These are phyloP conservation scores for Lasioglossum vierecki DNA, from an alignment of 2,888 invertebrate species.

Conservation along the genomic window DNA sequence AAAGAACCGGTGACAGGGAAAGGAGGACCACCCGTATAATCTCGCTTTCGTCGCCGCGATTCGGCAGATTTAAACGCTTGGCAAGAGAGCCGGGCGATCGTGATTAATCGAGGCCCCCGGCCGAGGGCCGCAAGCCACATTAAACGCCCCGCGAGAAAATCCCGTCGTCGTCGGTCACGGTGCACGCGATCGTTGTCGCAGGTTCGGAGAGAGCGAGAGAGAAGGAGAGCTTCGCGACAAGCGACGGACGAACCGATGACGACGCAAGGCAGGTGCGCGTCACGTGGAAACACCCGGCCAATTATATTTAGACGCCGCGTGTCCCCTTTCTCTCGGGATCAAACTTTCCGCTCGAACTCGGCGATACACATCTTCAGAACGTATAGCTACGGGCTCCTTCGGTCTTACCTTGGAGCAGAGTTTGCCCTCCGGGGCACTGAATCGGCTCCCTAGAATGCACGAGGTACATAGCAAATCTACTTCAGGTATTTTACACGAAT, in stretches of 20 bases:
- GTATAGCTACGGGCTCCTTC: not conserved
- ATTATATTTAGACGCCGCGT: conserved; percentile 74
- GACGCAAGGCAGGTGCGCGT: conserved; percentile 74
- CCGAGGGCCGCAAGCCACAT: not conserved
- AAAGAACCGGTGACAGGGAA: conserved; percentile 17
- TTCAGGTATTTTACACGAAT: too few species aligned
- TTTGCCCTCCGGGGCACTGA: not conserved
- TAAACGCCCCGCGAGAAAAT: not conserved
- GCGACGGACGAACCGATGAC: conserved; percentile 55
- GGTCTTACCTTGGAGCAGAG: not conserved
- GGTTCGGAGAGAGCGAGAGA: conserved; percentile 22
- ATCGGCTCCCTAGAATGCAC: not conserved
- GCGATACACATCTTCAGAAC: not conserved
- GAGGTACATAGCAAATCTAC: not conserved
- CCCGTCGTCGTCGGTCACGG: conserved; percentile 11
- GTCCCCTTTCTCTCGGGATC: conserved; percentile 5
- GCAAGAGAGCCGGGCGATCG: not conserved
- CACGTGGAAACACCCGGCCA: conserved; percentile 70
- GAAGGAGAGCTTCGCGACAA: not conserved
- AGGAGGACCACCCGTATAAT: conserved; percentile 7
- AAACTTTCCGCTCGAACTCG: conserved; percentile 5
- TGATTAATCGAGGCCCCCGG: not conserved
- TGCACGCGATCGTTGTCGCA: conserved; percentile 50
- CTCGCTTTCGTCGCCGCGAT: conserved; percentile 7
- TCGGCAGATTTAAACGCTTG: conserved; percentile 10